Conservation (phyloP, 53 echinoderm and acorn worm species). For the Astropecten irregularis region DNA sequence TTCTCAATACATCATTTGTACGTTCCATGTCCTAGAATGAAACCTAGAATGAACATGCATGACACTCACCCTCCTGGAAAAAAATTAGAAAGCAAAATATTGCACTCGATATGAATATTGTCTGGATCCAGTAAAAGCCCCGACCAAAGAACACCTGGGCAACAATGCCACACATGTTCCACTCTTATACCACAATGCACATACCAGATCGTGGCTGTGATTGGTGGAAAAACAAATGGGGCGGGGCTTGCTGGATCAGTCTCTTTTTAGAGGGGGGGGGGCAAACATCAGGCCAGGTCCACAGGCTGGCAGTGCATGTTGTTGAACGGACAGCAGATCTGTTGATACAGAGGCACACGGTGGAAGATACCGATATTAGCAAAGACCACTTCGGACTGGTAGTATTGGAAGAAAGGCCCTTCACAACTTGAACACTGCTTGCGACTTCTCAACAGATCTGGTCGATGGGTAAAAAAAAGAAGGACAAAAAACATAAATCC, state of each 20-base stretch:
- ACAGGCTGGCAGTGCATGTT: constrained; percentile 85
- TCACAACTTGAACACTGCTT: constrained; percentile 90
- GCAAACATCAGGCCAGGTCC: constrained; percentile 31
- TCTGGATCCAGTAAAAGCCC: no score
- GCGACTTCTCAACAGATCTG: constrained; percentile 72
- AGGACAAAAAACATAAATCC: not conserved
- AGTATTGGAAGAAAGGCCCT: constrained; percentile 88
- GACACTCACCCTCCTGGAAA: no score
- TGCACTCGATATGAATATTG: no score
- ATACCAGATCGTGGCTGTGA: no score
- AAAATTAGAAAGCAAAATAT: no score
- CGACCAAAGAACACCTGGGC: no score
- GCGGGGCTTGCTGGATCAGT: not conserved
- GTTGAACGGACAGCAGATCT: constrained; percentile 89
- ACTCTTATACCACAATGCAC: no score
- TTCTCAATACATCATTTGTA: no score
- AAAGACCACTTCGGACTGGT: constrained; percentile 87
- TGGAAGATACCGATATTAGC: constrained; percentile 96
- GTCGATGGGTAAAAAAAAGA: not conserved
- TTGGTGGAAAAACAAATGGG: not conserved
- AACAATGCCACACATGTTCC: no score
- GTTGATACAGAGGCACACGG: constrained; percentile 95
- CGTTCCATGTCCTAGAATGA: no score
- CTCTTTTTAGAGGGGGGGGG: no score
- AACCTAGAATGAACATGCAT: no score